Evolutionary conservation across 1,140 invertebrate species (phyloP).

Genomic region (Temnothorax longispinosus): DNA sequence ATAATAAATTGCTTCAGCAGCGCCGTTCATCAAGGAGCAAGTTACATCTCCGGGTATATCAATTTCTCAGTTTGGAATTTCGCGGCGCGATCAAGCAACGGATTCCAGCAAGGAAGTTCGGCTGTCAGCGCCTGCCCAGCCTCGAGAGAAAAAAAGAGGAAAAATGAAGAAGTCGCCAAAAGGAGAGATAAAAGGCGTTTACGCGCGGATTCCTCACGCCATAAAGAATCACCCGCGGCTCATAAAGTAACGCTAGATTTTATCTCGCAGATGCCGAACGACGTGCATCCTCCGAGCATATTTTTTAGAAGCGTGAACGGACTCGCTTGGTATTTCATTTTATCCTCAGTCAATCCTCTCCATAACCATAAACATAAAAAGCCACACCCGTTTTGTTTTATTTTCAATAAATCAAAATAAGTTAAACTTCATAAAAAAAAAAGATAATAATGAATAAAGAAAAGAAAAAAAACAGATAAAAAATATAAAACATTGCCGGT

Average conservation of each 20-base stretch:
- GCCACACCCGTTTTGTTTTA: background rate
- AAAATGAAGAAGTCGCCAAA: conserved; percentile 55
- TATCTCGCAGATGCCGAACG: conserved; percentile 83
- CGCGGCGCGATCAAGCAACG: conserved; percentile 48
- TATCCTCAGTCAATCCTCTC: conserved; percentile 10
- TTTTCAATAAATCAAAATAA: background rate
- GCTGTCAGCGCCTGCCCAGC: conserved; percentile 62
- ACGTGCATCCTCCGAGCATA: conserved; percentile 72
- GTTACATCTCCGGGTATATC: conserved; percentile 62
- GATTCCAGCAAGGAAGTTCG: conserved; percentile 61
- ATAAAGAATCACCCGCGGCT: conserved; percentile 85
- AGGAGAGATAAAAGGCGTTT: conserved; percentile 59
- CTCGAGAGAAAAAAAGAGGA: conserved; percentile 45
- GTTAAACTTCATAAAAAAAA: background rate
- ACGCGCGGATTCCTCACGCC: conserved; percentile 74
- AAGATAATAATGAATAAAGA: background rate
- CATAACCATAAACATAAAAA: background rate
- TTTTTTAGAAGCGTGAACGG: conserved; percentile 66
- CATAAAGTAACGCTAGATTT: conserved; percentile 86
- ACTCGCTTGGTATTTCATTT: conserved; percentile 47
- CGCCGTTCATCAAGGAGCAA: conserved; percentile 32
- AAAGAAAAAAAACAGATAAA: background rate
- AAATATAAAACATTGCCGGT: background rate
- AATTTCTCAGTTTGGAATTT: conserved; percentile 72
- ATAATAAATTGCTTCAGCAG: conserved; percentile 37